Percentiles rank a stretch among this genome's conserved stretches.
phyloP scores from a whole-genome alignment of 1,140 invertebrate genomes.

The Drosophila hydei region DNA sequence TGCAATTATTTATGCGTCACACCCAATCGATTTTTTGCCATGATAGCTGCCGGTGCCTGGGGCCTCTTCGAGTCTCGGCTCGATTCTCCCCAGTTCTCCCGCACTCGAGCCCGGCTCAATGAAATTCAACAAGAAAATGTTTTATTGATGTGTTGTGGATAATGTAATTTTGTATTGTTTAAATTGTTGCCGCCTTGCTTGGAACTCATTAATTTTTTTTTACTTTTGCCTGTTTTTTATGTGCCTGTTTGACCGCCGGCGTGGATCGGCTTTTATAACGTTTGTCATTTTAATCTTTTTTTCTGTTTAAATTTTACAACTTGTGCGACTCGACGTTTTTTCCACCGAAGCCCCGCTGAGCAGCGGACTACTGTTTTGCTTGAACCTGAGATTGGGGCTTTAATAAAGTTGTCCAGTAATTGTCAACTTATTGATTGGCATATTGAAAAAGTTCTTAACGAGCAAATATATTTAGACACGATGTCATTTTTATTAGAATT shows the following conservation, averaged over 20 bases:
- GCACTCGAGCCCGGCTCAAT: constrained; percentile 16
- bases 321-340: not conserved
- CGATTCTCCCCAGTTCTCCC: constrained; percentile 3
- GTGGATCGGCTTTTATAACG: constrained; percentile 30
- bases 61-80: not conserved
- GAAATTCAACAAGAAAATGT: constrained; percentile 35
- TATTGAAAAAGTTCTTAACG: not conserved
- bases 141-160: constrained; percentile 54
- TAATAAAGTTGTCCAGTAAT: constrained; percentile 10
- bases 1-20: constrained; percentile 77
- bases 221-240: constrained; percentile 21
- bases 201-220: constrained; percentile 23
- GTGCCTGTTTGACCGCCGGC: constrained; percentile 36
- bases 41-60: constrained; percentile 22
- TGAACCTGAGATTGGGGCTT: constrained; percentile 7
- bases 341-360: constrained; percentile 16
- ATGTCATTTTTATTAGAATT: not conserved
- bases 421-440: not conserved
- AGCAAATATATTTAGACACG: not conserved
- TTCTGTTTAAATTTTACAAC: constrained; percentile 18
- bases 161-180: constrained; percentile 52
- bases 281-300: constrained; percentile 27
- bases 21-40: constrained; percentile 61
- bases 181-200: constrained; percentile 32
- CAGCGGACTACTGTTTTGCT: constrained; percentile 32